Evolutionary conservation across 2,113 vertebrate genomes (phyloP), one percentile per base, ranked within the genome.

Genomic region (Rattus norvegicus): DNA sequence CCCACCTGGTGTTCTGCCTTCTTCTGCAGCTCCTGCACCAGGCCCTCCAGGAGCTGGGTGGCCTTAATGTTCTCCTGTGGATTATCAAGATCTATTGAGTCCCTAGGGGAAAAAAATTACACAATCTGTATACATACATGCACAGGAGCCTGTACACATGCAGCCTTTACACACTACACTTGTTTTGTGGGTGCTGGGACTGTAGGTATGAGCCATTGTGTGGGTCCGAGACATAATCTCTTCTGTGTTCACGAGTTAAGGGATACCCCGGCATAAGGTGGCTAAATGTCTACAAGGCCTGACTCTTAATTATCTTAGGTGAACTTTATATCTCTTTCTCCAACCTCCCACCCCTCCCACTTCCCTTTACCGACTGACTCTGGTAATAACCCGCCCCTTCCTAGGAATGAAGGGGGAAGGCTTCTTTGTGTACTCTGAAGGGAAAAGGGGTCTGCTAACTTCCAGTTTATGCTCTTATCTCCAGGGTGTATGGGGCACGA

Each of bases 11-110:
- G 99, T 83, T 99, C 99, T 0, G 99, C 99, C 97, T 99, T 99
- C 98, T 99, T 99, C 99, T 99, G 99, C 96, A 99, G 98, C 98
- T 99, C 99, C 96, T 99, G 99, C 97, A 99, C 99, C 97, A 99
- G 99, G 95, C 99, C 99, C 95, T 99, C 99, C 97, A 99, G 98
- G 97, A 99, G 99, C 92, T 99, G 99, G 39, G 99, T 98, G 2
- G 98, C 99, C 97, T 99, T 99, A 98, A 99, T 99, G 90, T 99
- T 99, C 98, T 99, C 99, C 98, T 99, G 99, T 59, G 99, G 99
- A 98, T 99, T 99, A 98, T 99, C 99, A 90, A 99, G 98, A 98
- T 99, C 99, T 77, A 99, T 99, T 84, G 99, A 99, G 97, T 99
- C 99, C 99, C 99, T 99, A 97, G 49, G 96, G 97, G 97, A 88